Evolutionary conservation across 2,888 invertebrate species (phyloP).

Genomic region (Melolontha melolontha): DNA sequence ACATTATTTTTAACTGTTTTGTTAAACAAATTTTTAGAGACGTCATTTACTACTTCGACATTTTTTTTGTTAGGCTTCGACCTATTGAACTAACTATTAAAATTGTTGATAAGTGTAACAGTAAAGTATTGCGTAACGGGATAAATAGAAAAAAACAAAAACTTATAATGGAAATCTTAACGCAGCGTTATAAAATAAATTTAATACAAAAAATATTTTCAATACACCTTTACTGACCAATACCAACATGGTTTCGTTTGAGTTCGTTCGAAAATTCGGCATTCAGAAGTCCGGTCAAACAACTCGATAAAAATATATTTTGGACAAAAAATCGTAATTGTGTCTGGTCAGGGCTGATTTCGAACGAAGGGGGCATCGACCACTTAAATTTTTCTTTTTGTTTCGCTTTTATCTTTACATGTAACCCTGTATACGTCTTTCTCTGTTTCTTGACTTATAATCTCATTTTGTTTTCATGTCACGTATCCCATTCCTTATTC

Average conservation of each 20-base stretch:
- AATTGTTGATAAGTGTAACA: not conserved
- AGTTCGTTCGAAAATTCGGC: conserved; percentile 56
- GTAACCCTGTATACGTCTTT: not conserved
- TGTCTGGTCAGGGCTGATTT: conserved; percentile 63
- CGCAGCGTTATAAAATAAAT: not conserved
- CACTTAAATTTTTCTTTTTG: conserved; percentile 35
- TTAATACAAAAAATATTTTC: conserved; percentile 38
- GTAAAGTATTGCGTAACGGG: too few species aligned
- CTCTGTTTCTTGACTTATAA: not conserved
- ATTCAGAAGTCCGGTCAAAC: conserved; percentile 58
- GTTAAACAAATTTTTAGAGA: conserved; percentile 28
- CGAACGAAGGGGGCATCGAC: conserved; percentile 34
- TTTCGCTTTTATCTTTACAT: conserved; percentile 25
- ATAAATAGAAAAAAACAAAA: too few species aligned
- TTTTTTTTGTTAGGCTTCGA: conserved; percentile 11
- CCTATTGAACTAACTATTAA: conserved; percentile 20
- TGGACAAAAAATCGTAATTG: conserved; percentile 60
- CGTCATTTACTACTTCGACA: conserved; percentile 26
- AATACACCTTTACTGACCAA: conserved; percentile 59
- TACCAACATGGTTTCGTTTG: conserved; percentile 63
- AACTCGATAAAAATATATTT: conserved; percentile 54
- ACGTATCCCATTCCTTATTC: conserved; percentile 1
- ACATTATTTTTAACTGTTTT: conserved; percentile 7
- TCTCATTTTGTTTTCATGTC: not conserved
- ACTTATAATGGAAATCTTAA: not conserved